These are phyloP conservation scores for Drosophila mulleri DNA, from an alignment of 2,888 invertebrate species.

Conservation along the genomic window DNA sequence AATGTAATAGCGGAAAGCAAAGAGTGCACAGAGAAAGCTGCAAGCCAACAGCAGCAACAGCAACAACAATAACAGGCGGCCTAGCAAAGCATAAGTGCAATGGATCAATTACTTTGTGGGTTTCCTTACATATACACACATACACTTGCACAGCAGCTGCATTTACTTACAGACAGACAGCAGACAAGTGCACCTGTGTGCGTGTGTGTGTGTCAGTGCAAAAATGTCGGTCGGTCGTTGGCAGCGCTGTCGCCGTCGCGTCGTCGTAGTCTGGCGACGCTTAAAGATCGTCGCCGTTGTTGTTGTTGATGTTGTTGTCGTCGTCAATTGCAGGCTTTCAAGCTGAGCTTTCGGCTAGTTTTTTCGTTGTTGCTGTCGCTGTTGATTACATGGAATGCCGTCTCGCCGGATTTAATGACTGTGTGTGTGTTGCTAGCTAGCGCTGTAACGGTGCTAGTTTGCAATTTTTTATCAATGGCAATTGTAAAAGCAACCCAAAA, in stretches of 20 bases:
- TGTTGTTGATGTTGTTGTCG: constrained; percentile 3
- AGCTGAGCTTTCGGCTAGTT: constrained; percentile 54
- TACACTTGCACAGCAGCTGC: not conserved
- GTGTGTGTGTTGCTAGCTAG: constrained; percentile 46
- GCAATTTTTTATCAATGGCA: constrained; percentile 64
- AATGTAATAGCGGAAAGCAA: constrained; percentile 47
- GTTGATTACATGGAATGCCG: constrained; percentile 77
- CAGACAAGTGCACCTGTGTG: constrained; percentile 39
- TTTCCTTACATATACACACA: constrained; percentile 42
- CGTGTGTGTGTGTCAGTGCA: constrained; percentile 46
- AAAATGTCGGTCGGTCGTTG: constrained; percentile 77
- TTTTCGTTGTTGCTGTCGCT: constrained; percentile 25
- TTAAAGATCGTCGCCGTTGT: constrained; percentile 61
- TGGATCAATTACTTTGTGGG: constrained; percentile 81
- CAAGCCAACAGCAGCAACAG: constrained; percentile 38
- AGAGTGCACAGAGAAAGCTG: constrained; percentile 65
- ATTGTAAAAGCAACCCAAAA: not conserved
- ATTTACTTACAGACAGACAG: constrained; percentile 28
- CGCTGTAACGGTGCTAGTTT: constrained; percentile 68
- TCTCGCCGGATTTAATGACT: constrained; percentile 83
- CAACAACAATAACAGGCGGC: constrained; percentile 43
- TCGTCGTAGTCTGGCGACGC: constrained; percentile 44
- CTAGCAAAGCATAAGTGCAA: constrained; percentile 73
- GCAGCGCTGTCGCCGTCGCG: constrained; percentile 31
- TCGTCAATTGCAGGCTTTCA: constrained; percentile 59